Conservation (phyloP, 1,140 invertebrate genomes). For the Drosophila nikananu region DNA sequence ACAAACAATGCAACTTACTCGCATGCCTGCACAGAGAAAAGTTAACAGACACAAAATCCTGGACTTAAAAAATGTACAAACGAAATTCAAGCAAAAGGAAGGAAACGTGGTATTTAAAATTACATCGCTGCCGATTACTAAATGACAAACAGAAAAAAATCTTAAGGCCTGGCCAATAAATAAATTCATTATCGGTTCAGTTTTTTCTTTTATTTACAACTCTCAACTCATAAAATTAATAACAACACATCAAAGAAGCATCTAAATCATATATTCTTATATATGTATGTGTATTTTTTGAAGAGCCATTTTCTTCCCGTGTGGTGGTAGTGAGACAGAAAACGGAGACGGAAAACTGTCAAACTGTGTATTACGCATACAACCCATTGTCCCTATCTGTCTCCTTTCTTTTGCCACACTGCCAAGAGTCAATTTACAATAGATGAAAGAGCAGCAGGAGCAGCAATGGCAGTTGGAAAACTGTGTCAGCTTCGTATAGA, state of each 20-base stretch:
- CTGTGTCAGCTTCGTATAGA: conserved; percentile 22
- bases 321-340: background rate
- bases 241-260: background rate
- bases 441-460: conserved; percentile 29
- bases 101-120: too few species aligned
- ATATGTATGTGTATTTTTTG: background rate
- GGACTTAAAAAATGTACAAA: background rate
- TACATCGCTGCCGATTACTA: too few species aligned
- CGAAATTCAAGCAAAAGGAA: background rate
- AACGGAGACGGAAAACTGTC: conserved; percentile 19
- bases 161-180: too few species aligned
- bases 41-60: background rate
- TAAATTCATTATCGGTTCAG: background rate
- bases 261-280: background rate
- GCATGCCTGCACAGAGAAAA: conserved; percentile 5
- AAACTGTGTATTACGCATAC: conserved; percentile 60
- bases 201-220: background rate
- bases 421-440: conserved; percentile 57
- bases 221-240: background rate
- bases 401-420: conserved; percentile 22
- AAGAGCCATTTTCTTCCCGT: conserved; percentile 2
- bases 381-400: conserved; percentile 36
- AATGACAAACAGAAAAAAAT: too few species aligned
- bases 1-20: conserved; percentile 36
- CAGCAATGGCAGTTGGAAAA: conserved; percentile 17